These are phyloP conservation scores for Cirrhinus mrigala DNA, from an alignment of 2,797 vertebrate species.

Conservation along the genomic window DNA sequence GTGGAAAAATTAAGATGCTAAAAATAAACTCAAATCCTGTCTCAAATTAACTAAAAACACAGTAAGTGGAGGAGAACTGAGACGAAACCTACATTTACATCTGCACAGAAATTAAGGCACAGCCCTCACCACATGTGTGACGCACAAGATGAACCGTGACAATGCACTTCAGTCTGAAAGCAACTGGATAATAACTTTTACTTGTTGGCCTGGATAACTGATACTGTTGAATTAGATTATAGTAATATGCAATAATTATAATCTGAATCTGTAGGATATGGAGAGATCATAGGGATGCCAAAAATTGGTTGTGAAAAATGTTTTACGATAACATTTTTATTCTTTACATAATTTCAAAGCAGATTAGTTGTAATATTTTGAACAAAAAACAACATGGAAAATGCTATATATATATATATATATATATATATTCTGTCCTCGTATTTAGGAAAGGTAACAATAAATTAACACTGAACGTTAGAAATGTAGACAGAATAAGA, in stretches of 20 bases:
- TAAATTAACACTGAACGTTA: neutral
- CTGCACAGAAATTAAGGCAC: neutral
- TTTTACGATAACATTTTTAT: neutral
- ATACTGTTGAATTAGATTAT: neutral
- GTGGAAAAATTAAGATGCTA: neutral
- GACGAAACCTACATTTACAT: neutral
- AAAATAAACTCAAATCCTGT: neutral
- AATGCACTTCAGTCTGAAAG: slow-evolving; percentile 5
- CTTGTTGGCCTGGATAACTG: neutral
- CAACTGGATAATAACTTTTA: neutral
- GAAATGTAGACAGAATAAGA: neutral
- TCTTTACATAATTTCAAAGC: neutral
- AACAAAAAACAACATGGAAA: neutral
- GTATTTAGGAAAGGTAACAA: neutral
- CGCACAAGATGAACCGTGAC: neutral
- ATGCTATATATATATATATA: no score
- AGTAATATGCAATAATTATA: neutral
- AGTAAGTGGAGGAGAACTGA: neutral
- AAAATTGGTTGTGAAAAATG: neutral
- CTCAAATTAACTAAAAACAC: neutral
- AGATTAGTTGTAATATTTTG: neutral
- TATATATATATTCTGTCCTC: no score
- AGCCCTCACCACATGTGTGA: neutral
- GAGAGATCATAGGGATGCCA: neutral
- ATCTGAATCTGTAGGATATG: neutral